These are phyloP conservation scores for Cheirogaleus major DNA, from an alignment of 2,797 vertebrate species.

Conservation along the genomic window DNA sequence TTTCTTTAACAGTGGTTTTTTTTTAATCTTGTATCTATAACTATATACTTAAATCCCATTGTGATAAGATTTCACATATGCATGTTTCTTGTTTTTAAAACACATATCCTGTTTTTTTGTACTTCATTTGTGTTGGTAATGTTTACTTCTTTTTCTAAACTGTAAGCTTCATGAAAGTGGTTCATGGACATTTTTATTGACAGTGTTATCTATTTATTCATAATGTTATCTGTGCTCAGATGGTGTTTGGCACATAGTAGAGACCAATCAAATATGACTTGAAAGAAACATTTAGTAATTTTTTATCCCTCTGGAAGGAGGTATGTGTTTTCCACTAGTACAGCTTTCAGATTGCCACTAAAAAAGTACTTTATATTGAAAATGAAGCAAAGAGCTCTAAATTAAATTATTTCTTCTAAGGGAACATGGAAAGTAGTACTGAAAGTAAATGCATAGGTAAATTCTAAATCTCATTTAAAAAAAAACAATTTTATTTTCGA, in stretches of 20 bases:
- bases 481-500: neutral
- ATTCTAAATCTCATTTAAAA: neutral
- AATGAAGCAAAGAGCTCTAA: neutral
- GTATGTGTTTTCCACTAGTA: neutral
- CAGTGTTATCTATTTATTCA: neutral
- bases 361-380: neutral
- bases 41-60: neutral
- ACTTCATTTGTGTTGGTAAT: neutral
- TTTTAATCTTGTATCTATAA: neutral
- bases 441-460: neutral
- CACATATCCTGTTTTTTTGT: fast-evolving
- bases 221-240: neutral
- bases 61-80: neutral
- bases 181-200: neutral
- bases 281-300: neutral
- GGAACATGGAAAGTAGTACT: neutral
- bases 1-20: neutral
- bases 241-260: neutral
- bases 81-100: neutral
- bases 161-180: neutral
- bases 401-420: neutral
- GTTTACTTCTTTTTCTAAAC: neutral
- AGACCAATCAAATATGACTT: neutral
- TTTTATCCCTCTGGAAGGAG: neutral
- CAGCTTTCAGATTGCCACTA: neutral